Percentiles rank a stretch among this genome's conserved stretches.
Evolutionary conservation across 2,113 vertebrate genomes (phyloP).

Genomic region (Tenrec ecaudatus): DNA sequence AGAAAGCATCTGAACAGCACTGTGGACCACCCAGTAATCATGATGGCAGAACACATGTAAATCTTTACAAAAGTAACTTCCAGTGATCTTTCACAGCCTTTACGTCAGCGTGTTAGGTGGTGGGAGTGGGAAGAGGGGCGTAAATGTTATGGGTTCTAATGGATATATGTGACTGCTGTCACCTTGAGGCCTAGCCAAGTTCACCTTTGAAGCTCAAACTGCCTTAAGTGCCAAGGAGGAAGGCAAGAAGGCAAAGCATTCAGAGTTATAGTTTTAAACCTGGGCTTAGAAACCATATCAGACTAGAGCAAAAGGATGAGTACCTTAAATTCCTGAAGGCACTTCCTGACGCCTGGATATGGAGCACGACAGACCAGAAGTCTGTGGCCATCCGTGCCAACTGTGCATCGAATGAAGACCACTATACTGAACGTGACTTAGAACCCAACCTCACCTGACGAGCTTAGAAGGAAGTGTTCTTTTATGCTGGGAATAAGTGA

Average conservation of each 20-base stretch:
- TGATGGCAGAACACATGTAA: neutral
- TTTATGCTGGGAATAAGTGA: slow-evolving; percentile 14
- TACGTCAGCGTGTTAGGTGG: neutral
- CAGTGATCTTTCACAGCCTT: neutral
- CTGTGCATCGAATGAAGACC: neutral
- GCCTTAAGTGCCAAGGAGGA: neutral
- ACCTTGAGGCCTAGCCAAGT: neutral
- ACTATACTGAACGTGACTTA: neutral
- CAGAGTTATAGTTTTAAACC: slow-evolving; percentile 27
- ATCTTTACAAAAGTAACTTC: neutral
- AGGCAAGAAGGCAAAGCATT: neutral
- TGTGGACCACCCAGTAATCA: neutral
- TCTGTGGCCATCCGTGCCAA: neutral
- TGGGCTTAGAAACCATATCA: neutral
- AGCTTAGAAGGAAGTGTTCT: neutral
- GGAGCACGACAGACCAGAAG: neutral
- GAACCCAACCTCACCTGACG: neutral
- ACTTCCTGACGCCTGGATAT: neutral
- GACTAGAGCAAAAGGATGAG: neutral
- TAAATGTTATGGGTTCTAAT: neutral
- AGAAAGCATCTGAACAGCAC: neutral
- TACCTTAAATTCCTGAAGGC: neutral
- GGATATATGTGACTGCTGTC: neutral
- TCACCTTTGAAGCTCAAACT: neutral
- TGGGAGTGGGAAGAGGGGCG: neutral